Base-by-base conservation (phyloP, 2,113 vertebrate species). In the Pipra filicauda region DNA sequence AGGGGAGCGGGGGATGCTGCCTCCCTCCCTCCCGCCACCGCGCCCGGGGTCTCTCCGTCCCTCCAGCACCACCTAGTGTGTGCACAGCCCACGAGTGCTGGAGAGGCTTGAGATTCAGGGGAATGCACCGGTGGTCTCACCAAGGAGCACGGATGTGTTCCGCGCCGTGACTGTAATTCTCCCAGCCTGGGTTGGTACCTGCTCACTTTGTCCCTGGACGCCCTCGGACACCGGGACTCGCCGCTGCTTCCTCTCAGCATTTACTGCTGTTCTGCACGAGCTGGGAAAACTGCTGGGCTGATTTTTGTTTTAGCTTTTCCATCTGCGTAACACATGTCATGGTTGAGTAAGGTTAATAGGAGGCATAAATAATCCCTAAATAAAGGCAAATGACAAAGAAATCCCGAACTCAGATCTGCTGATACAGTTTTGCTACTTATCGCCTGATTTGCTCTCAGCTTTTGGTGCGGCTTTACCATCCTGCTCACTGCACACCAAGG, bases 331-430 rank as follows among this genome's bases (percentile, higher is more conserved):
- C 93, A 94, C 19, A 39, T 95, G 93, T 82, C 31, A 5, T 14
- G 79, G 88, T 12, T 88, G 86, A 79, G 39, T 43, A 55, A 88
- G 90, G 90, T 85, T 93, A 91, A 92, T 28, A 62, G 70, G 59
- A 91, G 79, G 64, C 88, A 94, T 94, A 93, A 92, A 91, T 94
- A 85, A 85, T 61, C 66, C 41, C 71, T 52, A 79, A 94, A 83
- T 84, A 91, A 91, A 92, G 84, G 79, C 88, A 92, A 95, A 86
- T 75, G 93, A 87, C 80, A 69, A 85, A 89, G 94, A 95, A 95
- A 93, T 95, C 89, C 91, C 67, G 52, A 77, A 37, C 58, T 90
- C 82, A 77, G 85, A 83, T 95, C 73, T 76, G 66, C 91, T 67
- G 88, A 80, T 90, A 62, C 58, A 70, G 81, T 55, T 91, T 62